A percentile compares a stretch with the other conserved stretches of the same genome.
phyloP scores from a whole-genome alignment of 2,888 invertebrate genomes.

The Sminthurides aquaticus region DNA sequence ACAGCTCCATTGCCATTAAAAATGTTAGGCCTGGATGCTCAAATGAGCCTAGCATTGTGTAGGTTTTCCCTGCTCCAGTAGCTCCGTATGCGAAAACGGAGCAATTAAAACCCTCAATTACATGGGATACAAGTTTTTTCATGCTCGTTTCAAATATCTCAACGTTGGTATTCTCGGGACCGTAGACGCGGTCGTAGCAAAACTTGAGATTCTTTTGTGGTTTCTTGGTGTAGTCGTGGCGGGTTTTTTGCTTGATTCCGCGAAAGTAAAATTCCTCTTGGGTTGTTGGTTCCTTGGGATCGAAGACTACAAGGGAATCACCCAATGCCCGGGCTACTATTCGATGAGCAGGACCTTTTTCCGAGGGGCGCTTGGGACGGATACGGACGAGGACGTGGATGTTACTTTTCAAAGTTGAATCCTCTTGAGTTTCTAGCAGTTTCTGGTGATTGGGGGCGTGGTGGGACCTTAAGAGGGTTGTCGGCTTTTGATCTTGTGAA shows the following conservation, averaged over 20 bases:
- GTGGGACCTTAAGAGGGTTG: too few species aligned
- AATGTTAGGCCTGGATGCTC: conserved; percentile 77
- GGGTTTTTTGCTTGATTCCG: conserved; percentile 66
- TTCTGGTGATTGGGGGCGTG: too few species aligned
- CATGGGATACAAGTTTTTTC: conserved; percentile 62
- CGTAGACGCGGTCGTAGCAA: conserved; percentile 79
- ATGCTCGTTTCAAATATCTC: conserved; percentile 75
- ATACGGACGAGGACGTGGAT: conserved; percentile 78
- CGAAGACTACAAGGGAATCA: conserved; percentile 71
- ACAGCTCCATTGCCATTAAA: conserved; percentile 79
- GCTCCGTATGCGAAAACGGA: conserved; percentile 91
- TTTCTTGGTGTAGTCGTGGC: conserved; percentile 63
- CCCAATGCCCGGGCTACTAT: conserved; percentile 68
- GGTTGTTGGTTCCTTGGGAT: conserved; percentile 66
- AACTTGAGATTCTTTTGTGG: conserved; percentile 77
- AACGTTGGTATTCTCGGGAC: conserved; percentile 58
- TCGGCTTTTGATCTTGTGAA: too few species aligned
- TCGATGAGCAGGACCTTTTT: conserved; percentile 50
- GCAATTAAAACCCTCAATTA: conserved; percentile 83
- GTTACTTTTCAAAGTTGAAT: conserved; percentile 48
- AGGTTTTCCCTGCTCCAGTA: conserved; percentile 90
- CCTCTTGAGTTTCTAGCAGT: too few species aligned
- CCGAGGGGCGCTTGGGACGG: conserved; percentile 65
- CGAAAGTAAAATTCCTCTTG: conserved; percentile 73
- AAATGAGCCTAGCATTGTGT: conserved; percentile 79